Percentiles rank a stretch among this genome's conserved stretches.
These are phyloP conservation scores for Gymnoscelis rufifasciata DNA, from an alignment of 2,888 invertebrate species.

Conservation along the genomic window DNA sequence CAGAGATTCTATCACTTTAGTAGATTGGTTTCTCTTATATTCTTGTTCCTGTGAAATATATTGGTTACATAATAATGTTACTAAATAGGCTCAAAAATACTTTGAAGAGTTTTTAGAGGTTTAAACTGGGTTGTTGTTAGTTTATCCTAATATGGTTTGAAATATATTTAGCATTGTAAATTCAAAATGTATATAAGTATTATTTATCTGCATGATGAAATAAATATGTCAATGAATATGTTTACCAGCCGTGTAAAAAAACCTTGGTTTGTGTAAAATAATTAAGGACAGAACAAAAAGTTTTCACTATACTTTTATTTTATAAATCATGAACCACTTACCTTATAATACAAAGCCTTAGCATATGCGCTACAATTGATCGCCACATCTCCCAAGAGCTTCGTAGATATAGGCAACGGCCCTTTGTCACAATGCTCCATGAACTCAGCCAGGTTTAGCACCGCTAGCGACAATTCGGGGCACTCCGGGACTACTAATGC, in stretches of 20 bases:
- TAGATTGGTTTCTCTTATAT: conserved; percentile 83
- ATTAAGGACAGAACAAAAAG: no score
- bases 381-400: conserved; percentile 93
- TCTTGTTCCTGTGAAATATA: conserved; percentile 86
- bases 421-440: conserved; percentile 99
- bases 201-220: no score
- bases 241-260: no score
- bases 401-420: conserved; percentile 92
- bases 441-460: conserved; percentile 98
- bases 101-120: no score
- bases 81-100: no score
- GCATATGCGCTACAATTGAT: conserved; percentile 91
- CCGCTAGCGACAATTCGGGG: conserved; percentile 95
- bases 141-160: no score
- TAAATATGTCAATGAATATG: no score
- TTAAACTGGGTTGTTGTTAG: no score
- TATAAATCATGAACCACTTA: conserved; percentile 28
- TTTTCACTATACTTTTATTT: no score
- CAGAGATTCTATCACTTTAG: conserved; percentile 92
- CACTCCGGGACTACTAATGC: conserved; percentile 94
- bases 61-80: neutral
- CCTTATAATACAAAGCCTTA: conserved; percentile 82
- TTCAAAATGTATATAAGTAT: no score
- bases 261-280: no score
- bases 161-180: no score